Percentiles rank a stretch among this genome's conserved stretches.
These are phyloP conservation scores for Isotomurus palustris DNA, from an alignment of 2,888 invertebrate species.

Conservation along the genomic window DNA sequence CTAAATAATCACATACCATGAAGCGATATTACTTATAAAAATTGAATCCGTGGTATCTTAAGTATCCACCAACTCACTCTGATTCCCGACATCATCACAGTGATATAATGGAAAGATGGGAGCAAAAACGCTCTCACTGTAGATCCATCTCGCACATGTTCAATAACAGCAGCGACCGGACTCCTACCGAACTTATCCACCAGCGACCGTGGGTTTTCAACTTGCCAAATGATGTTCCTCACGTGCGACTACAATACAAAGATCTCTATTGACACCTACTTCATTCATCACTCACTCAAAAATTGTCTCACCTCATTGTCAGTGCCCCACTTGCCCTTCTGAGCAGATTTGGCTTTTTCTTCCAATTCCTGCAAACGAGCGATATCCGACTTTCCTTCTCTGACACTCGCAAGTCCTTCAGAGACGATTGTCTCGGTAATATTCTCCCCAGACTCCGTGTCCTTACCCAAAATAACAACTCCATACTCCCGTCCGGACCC, in stretches of 20 bases:
- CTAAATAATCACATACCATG: slow-evolving; percentile 46
- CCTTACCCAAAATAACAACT: slow-evolving; percentile 74
- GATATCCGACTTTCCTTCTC: slow-evolving; percentile 66
- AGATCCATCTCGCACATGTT: slow-evolving; percentile 95
- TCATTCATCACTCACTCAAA: neutral
- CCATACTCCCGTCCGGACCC: slow-evolving; percentile 82
- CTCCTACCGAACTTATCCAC: slow-evolving; percentile 82
- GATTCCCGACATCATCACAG: slow-evolving; percentile 93
- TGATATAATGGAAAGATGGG: slow-evolving; percentile 86
- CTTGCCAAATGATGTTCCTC: slow-evolving; percentile 79
- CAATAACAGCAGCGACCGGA: slow-evolving; percentile 87
- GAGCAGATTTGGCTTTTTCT: slow-evolving; percentile 79
- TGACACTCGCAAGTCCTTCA: slow-evolving; percentile 83
- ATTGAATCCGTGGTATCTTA: neutral
- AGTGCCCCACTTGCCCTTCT: slow-evolving; percentile 74
- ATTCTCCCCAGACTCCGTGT: slow-evolving; percentile 70
- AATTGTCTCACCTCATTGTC: slow-evolving; percentile 35
- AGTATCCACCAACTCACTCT: slow-evolving; percentile 55
- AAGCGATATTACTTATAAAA: neutral
- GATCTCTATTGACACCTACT: neutral
- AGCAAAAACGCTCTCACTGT: slow-evolving; percentile 87
- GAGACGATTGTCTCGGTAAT: slow-evolving; percentile 79
- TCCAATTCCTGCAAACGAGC: slow-evolving; percentile 75
- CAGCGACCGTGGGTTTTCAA: slow-evolving; percentile 76
- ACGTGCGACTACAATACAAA: slow-evolving; percentile 61